Conservation (phyloP, 2,113 vertebrate genomes). For the Progne subis region DNA sequence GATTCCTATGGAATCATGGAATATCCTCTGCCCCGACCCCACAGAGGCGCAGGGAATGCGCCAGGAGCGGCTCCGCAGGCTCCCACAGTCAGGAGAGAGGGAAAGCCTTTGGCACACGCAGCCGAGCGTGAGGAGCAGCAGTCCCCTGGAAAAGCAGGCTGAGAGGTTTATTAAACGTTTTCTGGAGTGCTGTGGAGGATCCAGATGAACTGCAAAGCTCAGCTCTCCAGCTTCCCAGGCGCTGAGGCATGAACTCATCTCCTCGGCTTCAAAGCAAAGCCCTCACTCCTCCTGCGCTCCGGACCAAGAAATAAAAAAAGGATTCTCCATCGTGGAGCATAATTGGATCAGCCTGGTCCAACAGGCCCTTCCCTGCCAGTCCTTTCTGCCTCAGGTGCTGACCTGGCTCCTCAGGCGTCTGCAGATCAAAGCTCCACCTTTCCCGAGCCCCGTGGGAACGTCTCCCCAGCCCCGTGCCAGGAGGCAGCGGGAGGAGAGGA, state of each 20-base stretch:
- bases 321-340: background rate
- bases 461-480: background rate
- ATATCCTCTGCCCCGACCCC: background rate
- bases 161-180: background rate
- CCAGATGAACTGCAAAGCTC: background rate
- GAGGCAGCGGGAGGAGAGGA: background rate
- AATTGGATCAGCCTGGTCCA: slow-evolving; percentile 14
- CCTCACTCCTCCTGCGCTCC: background rate
- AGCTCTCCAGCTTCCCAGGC: background rate
- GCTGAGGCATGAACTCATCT: background rate
- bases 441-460: background rate
- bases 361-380: background rate
- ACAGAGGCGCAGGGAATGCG: fast-evolving
- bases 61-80: background rate
- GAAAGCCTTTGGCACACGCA: background rate
- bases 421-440: slow-evolving; percentile 35
- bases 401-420: slow-evolving; percentile 8
- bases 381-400: background rate
- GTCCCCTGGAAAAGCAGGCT: background rate
- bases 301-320: background rate
- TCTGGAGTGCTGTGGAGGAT: background rate
- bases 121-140: background rate
- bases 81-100: background rate
- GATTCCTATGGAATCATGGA: background rate
- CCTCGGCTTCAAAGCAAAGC: slow-evolving; percentile 19